Evolutionary conservation across 1,140 invertebrate genomes (phyloP), one percentile per base, ranked within the genome.

Genomic region (Drosophila arawakana): DNA sequence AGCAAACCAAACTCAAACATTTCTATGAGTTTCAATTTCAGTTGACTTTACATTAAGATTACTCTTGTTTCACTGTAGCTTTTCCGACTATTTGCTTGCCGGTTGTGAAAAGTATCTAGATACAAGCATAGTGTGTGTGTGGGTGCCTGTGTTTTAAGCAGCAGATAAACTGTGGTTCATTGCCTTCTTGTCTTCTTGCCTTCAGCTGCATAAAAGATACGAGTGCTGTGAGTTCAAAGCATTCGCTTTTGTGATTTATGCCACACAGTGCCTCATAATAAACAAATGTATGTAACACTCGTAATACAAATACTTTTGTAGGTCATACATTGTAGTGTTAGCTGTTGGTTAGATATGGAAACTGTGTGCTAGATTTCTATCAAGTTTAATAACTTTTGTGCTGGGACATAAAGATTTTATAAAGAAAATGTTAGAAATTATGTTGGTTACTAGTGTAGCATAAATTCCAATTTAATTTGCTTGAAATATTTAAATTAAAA

Each of bases 81-180:
- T 71, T 39, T 70, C 47, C 9, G 55, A 46, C 25, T 82, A 52
- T 83, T 79, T 82, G 72, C 58, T 52, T 41, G 66, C 39, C 59
- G 66, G 34, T 55, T 49, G 55, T 41, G 50, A 3, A 41, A 63
- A 50, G 60, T 55, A 47, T 47, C 39, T 47, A 54, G 50, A 73
- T 43, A 52, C 59, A 63, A 11, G 15, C 21, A 63, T 52, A 30
- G 13, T 35, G 4, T 43, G 11, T 62, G 46, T 43, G 58, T 57
- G 37, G 73, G 35, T 41, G 57, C 49, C 35, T 71, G 66, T 61
- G 41, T 35, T 49, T 66, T 61, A 43, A 65, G 60, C 58, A 35
- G 34, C 57, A 69, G 81, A 84, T 81, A 84, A 80, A 81, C 58
- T 61, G 54, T 54, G 74, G 81, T 85, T 85, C 81, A 78, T 84